Percentiles rank a stretch among this genome's conserved stretches.
These are phyloP conservation scores for Potorous gilbertii DNA, from an alignment of 2,797 vertebrate genomes.

Conservation along the genomic window DNA sequence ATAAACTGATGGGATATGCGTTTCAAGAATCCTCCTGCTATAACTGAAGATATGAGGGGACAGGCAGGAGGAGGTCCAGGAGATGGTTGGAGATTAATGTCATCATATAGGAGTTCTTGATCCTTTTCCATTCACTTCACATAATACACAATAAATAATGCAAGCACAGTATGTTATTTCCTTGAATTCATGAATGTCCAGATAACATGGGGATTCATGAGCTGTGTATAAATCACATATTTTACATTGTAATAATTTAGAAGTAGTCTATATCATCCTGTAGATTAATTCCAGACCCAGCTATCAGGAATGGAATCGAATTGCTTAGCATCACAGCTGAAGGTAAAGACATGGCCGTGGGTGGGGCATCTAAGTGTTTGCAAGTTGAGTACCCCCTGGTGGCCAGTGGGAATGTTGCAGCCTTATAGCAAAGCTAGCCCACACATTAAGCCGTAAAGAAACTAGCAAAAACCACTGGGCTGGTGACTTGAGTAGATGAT, in stretches of 20 bases:
- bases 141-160: neutral
- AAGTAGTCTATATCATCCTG: neutral
- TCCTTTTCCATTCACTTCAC: neutral
- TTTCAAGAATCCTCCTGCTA: neutral
- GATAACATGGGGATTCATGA: neutral
- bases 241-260: neutral
- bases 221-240: neutral
- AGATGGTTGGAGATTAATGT: neutral
- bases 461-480: neutral
- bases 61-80: neutral
- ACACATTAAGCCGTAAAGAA: neutral
- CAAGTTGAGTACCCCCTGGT: neutral
- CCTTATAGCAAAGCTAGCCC: neutral
- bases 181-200: neutral
- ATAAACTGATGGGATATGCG: neutral
- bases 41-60: neutral
- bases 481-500: neutral
- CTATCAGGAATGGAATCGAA: neutral
- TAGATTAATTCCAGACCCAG: neutral
- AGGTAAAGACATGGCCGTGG: neutral
- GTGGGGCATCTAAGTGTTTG: neutral
- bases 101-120: neutral
- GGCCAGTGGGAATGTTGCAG: neutral
- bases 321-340: neutral
- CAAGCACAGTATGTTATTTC: neutral